These are phyloP conservation scores for Blennius ocellaris DNA, from an alignment of 2,113 vertebrate species.

Conservation along the genomic window DNA sequence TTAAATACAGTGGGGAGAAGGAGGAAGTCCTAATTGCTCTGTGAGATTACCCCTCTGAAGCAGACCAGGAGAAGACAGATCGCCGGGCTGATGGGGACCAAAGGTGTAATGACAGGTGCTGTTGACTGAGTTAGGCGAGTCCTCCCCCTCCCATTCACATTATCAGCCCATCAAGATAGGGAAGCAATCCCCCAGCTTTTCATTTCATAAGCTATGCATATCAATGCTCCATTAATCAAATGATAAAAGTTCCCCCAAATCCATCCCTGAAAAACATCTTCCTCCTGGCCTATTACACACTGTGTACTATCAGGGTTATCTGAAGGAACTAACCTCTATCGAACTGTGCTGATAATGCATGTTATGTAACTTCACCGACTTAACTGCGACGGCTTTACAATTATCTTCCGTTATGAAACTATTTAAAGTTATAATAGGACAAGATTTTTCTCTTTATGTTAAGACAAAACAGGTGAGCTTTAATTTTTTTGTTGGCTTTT, in stretches of 20 bases:
- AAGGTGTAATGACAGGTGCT: slow-evolving; percentile 79
- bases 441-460: too few species aligned
- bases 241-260: slow-evolving; percentile 73
- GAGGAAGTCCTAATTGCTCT: slow-evolving; percentile 75
- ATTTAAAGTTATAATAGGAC: too few species aligned
- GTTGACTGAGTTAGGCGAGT: slow-evolving; percentile 75
- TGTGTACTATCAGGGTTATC: slow-evolving; percentile 49
- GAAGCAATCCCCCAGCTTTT: slow-evolving; percentile 73
- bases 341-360: slow-evolving; percentile 27
- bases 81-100: slow-evolving; percentile 68
- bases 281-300: slow-evolving; percentile 30
- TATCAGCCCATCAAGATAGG: slow-evolving; percentile 75
- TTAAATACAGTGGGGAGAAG: slow-evolving; percentile 65
- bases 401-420: neutral
- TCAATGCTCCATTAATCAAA: slow-evolving; percentile 80
- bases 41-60: slow-evolving; percentile 68
- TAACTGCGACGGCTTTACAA: slow-evolving; percentile 24
- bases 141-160: slow-evolving; percentile 69
- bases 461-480: too few species aligned
- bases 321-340: slow-evolving; percentile 29
- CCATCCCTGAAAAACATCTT: slow-evolving; percentile 58
- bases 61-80: slow-evolving; percentile 68
- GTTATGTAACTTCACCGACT: slow-evolving; percentile 9
- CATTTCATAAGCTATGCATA: slow-evolving; percentile 78
- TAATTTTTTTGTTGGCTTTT: slow-evolving; percentile 9